Conservation (phyloP, 2,888 invertebrate genomes). For the Ecdyonurus torrentis region DNA sequence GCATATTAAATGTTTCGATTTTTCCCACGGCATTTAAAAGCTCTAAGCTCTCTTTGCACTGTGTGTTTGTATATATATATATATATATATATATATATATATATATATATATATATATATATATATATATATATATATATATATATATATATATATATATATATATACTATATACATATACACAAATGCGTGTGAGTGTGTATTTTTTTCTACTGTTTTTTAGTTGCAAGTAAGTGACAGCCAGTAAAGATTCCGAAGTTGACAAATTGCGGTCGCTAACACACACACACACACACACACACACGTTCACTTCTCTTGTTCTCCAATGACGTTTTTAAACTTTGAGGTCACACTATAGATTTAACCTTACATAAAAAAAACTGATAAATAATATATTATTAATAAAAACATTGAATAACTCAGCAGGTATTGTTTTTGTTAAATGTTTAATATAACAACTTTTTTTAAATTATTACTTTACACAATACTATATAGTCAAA, state of each 20-base stretch:
- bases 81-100: too few relatives aligned
- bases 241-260: conserved; percentile 1
- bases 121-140: too few relatives aligned
- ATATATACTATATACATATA: too few relatives aligned
- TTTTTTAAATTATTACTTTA: background rate
- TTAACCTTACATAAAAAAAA: background rate
- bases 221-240: background rate
- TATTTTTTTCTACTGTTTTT: background rate
- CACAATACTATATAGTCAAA: background rate
- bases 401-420: background rate
- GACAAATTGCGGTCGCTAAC: conserved; percentile 4
- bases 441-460: background rate
- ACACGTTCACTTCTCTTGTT: background rate
- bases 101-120: too few relatives aligned
- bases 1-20: background rate
- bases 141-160: too few relatives aligned
- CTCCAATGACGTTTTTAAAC: too few relatives aligned
- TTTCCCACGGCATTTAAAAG: background rate
- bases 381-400: background rate
- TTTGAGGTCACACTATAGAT: background rate
- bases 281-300: too few relatives aligned
- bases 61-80: too few relatives aligned
- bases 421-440: background rate
- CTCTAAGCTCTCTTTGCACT: background rate
- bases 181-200: too few relatives aligned